These are phyloP conservation scores for Aplochiton taeniatus DNA, from an alignment of 2,797 vertebrate species.

Conservation along the genomic window DNA sequence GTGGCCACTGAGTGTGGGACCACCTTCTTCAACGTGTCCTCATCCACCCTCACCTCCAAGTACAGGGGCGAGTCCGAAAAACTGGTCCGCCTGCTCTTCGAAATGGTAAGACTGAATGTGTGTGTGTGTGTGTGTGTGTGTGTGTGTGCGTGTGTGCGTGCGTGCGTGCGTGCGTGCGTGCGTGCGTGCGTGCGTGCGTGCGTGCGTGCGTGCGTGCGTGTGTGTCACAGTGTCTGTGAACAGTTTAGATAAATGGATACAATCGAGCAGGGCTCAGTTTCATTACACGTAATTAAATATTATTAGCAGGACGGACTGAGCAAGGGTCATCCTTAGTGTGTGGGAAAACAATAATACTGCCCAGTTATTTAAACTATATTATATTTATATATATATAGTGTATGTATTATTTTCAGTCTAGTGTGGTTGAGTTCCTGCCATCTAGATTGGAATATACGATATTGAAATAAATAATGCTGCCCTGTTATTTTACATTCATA, in stretches of 20 bases:
- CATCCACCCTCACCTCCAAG: conserved; percentile 94
- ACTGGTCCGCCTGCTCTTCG: conserved; percentile 93
- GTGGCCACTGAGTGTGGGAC: conserved; percentile 98
- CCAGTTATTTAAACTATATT: no score
- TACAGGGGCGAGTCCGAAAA: conserved; percentile 98
- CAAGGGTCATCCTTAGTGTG: no score
- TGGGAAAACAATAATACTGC: no score
- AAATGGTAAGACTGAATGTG: conserved; percentile 85
- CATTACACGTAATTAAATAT: no score
- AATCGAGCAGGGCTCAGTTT: no score
- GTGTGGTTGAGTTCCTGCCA: no score
- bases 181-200: neutral
- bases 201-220: neutral
- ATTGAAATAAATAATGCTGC: no score
- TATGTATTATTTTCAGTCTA: no score
- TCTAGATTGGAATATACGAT: no score
- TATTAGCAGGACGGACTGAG: no score
- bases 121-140: neutral
- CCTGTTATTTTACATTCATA: no score
- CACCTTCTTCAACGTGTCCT: conserved; percentile 97
- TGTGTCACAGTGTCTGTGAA: neutral
- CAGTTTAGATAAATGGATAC: neutral
- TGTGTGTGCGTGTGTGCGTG: conserved; percentile 25
- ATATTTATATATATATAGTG: no score
- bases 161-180: neutral